Evolutionary conservation across 2,797 vertebrate genomes (phyloP).

Genomic region (Pangasius larnaudii): DNA sequence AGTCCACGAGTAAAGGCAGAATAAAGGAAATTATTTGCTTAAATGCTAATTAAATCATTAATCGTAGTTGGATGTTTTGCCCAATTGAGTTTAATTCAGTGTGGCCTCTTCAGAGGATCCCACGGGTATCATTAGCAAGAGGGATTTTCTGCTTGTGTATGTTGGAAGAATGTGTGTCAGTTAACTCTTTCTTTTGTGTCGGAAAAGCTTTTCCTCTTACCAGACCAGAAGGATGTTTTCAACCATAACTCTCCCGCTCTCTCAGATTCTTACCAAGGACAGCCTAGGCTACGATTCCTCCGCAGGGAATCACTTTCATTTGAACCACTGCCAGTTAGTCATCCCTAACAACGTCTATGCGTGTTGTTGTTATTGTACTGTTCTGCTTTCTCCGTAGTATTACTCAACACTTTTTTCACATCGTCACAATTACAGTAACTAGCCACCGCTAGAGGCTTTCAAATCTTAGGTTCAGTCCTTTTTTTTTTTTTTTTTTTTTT

Average conservation of each 20-base stretch:
- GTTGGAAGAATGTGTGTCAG: constrained; percentile 37
- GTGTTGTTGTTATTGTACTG: background rate
- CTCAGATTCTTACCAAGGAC: background rate
- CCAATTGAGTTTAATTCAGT: constrained; percentile 53
- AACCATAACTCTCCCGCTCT: constrained; percentile 5
- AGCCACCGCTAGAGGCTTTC: background rate
- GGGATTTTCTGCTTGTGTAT: constrained; percentile 61
- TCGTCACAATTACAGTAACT: background rate
- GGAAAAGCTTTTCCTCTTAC: constrained; percentile 12
- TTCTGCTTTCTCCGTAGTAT: background rate
- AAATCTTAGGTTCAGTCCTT: background rate
- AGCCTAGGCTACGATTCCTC: background rate
- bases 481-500: background rate
- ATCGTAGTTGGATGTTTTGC: constrained; percentile 36
- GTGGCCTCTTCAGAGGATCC: constrained; percentile 58
- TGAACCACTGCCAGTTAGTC: background rate
- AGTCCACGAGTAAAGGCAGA: constrained; percentile 45
- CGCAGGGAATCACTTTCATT: background rate
- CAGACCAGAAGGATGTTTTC: constrained; percentile 4
- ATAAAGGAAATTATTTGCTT: constrained; percentile 40
- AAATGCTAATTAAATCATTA: constrained; percentile 61
- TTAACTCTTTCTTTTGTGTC: constrained; percentile 10
- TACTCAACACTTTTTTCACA: background rate
- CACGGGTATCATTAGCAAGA: constrained; percentile 59
- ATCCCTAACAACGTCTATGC: constrained; percentile 5